Conservation (phyloP, 2,888 invertebrate species). For the Dugesia japonica region DNA sequence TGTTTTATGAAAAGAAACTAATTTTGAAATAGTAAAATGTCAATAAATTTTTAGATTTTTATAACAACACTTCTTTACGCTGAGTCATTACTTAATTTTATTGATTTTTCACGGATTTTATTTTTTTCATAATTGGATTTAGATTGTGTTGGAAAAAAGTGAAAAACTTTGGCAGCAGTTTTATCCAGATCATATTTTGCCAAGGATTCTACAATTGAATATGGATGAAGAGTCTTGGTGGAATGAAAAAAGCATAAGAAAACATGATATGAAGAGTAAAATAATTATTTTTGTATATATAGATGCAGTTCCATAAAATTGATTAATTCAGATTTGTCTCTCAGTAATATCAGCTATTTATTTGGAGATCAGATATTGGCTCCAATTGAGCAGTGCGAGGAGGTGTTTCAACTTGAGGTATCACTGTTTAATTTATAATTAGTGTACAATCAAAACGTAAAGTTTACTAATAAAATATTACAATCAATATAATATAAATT, state of each 20-base stretch:
- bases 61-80: no score
- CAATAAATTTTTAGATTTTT: no score
- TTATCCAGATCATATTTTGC: background rate
- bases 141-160: background rate
- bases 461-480: no score
- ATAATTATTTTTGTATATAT: background rate
- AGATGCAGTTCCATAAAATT: background rate
- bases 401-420: constrained; percentile 33
- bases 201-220: background rate
- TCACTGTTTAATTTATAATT: no score
- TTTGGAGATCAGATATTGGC: constrained; percentile 26
- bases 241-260: constrained; percentile 14
- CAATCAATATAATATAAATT: no score
- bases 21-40: no score
- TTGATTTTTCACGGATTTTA: no score
- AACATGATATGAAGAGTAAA: constrained; percentile 17
- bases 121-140: background rate
- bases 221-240: constrained; percentile 17
- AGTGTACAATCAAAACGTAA: no score
- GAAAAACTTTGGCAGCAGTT: constrained; percentile 17
- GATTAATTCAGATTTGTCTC: background rate
- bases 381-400: constrained; percentile 13
- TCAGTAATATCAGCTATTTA: background rate
- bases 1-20: no score
- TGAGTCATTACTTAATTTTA: no score